Conservation (phyloP, 2,888 invertebrate genomes). For the Conchocele bisecta region DNA sequence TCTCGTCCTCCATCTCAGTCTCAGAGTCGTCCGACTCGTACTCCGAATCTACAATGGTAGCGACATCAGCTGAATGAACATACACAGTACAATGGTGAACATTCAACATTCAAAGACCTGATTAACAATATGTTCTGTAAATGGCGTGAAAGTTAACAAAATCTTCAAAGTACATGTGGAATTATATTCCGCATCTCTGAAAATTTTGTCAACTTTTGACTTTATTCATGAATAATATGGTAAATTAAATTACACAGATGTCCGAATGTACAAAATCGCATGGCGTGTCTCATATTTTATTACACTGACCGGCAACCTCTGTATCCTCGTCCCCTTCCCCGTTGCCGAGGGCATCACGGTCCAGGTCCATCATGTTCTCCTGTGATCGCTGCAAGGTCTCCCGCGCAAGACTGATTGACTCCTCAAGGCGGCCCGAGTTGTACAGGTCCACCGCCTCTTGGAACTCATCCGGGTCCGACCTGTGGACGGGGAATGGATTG, state of each 20-base stretch:
- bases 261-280: too few species aligned
- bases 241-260: too few species aligned
- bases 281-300: too few species aligned
- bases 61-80: too few species aligned
- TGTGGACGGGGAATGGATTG: too few species aligned
- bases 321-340: constrained; percentile 82
- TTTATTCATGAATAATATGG: too few species aligned
- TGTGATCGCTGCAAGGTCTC: constrained; percentile 61
- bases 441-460: constrained; percentile 67
- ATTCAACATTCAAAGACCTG: too few species aligned
- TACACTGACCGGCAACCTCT: constrained; percentile 50
- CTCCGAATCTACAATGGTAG: constrained; percentile 13
- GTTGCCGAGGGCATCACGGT: constrained; percentile 74
- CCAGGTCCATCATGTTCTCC: constrained; percentile 56
- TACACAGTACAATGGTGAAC: too few species aligned
- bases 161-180: too few species aligned
- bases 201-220: constrained; percentile 1
- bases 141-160: not conserved
- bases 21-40: constrained; percentile 54
- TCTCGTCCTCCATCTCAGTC: constrained; percentile 55
- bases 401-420: constrained; percentile 60
- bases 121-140: too few species aligned
- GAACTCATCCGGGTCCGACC: constrained; percentile 64
- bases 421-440: constrained; percentile 57
- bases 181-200: not conserved